Base-by-base conservation (phyloP, 2,113 vertebrate species). In the Orthonyx spaldingii region DNA sequence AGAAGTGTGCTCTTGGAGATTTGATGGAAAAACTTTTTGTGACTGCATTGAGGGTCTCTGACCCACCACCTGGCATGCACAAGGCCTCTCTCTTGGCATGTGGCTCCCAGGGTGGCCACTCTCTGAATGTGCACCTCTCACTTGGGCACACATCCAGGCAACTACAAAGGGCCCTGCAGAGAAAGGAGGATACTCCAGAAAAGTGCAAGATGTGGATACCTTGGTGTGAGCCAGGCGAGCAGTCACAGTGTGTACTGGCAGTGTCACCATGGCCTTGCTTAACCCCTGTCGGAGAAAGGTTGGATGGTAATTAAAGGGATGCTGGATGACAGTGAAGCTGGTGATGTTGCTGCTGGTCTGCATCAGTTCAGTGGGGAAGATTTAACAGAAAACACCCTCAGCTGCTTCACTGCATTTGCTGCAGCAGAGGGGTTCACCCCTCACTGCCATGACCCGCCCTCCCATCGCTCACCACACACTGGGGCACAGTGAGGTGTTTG, bases 401-500 rank as follows among this genome's bases (percentile, higher is more conserved):
- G 37, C 55, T 94, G 65, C 41, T 72, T 55, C 27, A 2, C 68
- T 70, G 76, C 41, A 10, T 80, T 85, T 85, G 22, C 59, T 3
- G 4, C 49, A 93, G 84, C 70, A 85, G 71, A 76, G 28, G 30
- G 30, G 57, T 42, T 79, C 50, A 49, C 46, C 41, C 32, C 17
- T 42, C 6, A 0, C 63, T 61, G 74, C 74, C 49, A 21, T 4
- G 2, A 49, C 16, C 46, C 5, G 1, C 24, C 1, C 1, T 33
- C 56, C 65, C 56, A 57, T 49, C 0, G 0, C 35, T 52, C 6
- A 1, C 33, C 74, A 26, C 49, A 19, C 0, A 0, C 28, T 5
- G 1, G 69, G 77, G 35, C 69, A 66, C 39, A 93, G 42, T 0
- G 0, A 65, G 61, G 53, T 0, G 0, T 33, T 35, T 75, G 30